Conservation (phyloP, 30 jellyfish, hydroid and myxozoan genomes). For the Cassiopea andromeda region DNA sequence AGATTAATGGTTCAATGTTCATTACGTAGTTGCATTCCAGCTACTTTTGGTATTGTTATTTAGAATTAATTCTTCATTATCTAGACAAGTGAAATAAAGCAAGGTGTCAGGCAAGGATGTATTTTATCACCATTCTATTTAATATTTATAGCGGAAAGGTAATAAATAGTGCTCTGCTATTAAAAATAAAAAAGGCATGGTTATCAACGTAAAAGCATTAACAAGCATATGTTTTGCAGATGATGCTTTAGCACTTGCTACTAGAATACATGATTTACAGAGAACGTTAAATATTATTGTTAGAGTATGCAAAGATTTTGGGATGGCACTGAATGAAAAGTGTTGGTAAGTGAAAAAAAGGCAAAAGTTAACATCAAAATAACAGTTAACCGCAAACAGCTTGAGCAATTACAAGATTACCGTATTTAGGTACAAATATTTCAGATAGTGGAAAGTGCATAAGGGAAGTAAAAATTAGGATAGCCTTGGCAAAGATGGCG, state of each 20-base stretch:
- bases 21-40: not conserved
- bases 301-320: not conserved
- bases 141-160: too few relatives aligned
- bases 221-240: too few relatives aligned
- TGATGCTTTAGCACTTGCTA: too few relatives aligned
- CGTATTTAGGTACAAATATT: not conserved
- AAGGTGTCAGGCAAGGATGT: too few relatives aligned
- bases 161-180: too few relatives aligned
- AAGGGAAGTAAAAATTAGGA: not conserved
- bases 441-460: not conserved
- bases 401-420: not conserved
- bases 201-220: too few relatives aligned
- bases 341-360: not conserved
- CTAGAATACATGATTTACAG: too few relatives aligned
- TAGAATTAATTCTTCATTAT: too few relatives aligned
- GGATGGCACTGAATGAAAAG: not conserved
- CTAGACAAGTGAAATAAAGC: too few relatives aligned
- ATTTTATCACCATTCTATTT: too few relatives aligned
- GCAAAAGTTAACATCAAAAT: not conserved
- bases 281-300: too few relatives aligned
- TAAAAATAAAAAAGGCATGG: too few relatives aligned
- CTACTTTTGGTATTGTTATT: not conserved
- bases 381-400: not conserved
- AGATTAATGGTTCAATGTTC: conserved; percentile 24
- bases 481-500: not conserved